phyloP scores from a whole-genome alignment of 2,888 invertebrate species.

The Dicyrtoma fusca region DNA sequence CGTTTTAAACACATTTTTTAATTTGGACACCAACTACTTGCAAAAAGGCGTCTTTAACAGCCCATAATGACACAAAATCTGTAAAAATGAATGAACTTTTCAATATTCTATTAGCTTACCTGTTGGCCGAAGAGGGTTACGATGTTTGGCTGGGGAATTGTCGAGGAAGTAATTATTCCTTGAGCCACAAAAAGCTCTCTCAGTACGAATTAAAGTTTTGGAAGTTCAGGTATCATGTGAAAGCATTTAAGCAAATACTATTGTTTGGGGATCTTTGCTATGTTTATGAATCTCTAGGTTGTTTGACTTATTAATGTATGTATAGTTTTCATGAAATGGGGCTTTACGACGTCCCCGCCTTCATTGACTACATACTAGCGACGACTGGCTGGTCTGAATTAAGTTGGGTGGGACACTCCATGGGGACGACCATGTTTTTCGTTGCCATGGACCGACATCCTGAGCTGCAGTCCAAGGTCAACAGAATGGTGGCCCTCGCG shows the following conservation, averaged over 20 bases:
- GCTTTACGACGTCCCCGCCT: slow-evolving; percentile 1
- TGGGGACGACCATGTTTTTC: slow-evolving; percentile 7
- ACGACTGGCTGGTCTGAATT: not conserved
- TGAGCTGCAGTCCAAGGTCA: not conserved
- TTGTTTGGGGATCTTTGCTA: too few species aligned
- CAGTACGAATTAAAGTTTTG: not conserved
- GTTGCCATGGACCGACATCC: slow-evolving; percentile 7
- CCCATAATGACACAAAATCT: not conserved
- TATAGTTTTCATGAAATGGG: slow-evolving; percentile 15
- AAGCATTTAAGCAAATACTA: too few species aligned
- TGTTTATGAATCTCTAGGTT: too few species aligned
- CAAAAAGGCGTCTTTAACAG: too few species aligned
- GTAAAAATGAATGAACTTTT: too few species aligned
- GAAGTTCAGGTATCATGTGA: slow-evolving; percentile 2
- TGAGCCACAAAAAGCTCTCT: not conserved
- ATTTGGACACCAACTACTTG: too few species aligned
- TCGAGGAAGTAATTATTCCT: slow-evolving; percentile 19
- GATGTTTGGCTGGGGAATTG: slow-evolving; percentile 23
- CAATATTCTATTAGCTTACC: not conserved
- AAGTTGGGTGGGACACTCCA: slow-evolving; percentile 13
- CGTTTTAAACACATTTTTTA: too few species aligned
- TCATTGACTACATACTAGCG: not conserved
- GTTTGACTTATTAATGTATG: too few species aligned
- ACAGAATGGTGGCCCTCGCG: slow-evolving; percentile 15
- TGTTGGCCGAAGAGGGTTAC: slow-evolving; percentile 12